A percentile compares a stretch with the other conserved stretches of the same genome.
These are phyloP conservation scores for Cliona cf. orientalis DNA, from an alignment of 37 sponge, comb jelly and placozoan genomes.

Conservation along the genomic window DNA sequence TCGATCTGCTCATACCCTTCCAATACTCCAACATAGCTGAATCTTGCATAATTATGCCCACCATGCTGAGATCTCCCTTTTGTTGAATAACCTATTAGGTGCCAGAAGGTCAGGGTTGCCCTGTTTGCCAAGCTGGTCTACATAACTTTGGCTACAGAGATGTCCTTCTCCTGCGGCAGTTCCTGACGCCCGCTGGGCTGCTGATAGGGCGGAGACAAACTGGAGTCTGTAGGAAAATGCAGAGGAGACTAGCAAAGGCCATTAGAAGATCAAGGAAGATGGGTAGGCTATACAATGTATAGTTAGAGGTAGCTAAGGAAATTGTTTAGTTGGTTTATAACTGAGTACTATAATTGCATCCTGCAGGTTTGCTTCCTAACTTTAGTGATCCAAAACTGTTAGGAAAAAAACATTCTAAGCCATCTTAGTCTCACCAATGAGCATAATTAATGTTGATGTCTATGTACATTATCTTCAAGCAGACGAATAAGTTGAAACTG, in stretches of 20 bases:
- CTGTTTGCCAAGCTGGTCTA: conserved; percentile 63
- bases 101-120: conserved; percentile 19
- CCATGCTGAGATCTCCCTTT: too few species aligned
- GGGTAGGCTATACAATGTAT: conserved; percentile 27
- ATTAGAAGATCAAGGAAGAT: conserved; percentile 50
- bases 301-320: neutral
- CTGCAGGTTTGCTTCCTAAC: conserved; percentile 14
- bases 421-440: too few species aligned
- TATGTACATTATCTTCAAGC: too few species aligned
- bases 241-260: conserved; percentile 43
- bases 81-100: too few species aligned
- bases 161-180: conserved; percentile 72
- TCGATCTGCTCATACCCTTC: too few species aligned
- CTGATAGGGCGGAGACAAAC: conserved; percentile 47
- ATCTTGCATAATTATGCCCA: too few species aligned
- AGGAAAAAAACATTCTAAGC: too few species aligned
- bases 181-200: conserved; percentile 54
- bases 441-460: too few species aligned
- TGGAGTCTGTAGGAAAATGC: conserved; percentile 64
- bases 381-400: too few species aligned
- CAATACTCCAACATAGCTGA: too few species aligned
- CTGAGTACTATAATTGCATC: neutral
- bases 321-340: neutral
- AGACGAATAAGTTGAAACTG: too few species aligned
- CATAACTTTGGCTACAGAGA: conserved; percentile 76